A percentile compares a stretch with the other conserved stretches of the same genome.
Conservation (phyloP, 1,140 invertebrate species). For the Gonatopus flavifemur region DNA sequence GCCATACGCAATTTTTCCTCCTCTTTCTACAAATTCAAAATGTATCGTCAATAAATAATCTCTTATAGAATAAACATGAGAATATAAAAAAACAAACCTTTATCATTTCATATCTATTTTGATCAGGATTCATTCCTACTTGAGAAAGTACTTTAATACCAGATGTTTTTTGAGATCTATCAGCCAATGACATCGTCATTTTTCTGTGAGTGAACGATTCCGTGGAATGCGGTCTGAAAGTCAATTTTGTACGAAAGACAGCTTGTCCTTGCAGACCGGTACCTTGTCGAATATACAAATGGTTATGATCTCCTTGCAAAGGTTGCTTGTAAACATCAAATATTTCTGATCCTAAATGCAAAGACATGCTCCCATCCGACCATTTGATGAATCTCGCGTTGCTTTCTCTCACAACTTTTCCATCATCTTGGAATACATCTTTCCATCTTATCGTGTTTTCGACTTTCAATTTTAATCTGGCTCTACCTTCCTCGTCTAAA, state of each 20-base stretch:
- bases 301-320: slow-evolving; percentile 73
- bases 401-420: slow-evolving; percentile 84
- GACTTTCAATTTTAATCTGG: slow-evolving; percentile 88
- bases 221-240: slow-evolving; percentile 96
- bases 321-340: slow-evolving; percentile 97
- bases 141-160: slow-evolving; percentile 96
- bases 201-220: slow-evolving; percentile 98
- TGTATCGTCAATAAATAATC: slow-evolving; percentile 6
- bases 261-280: slow-evolving; percentile 97
- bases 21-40: slow-evolving; percentile 73
- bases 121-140: slow-evolving; percentile 92
- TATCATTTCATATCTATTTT: slow-evolving; percentile 85
- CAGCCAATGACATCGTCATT: slow-evolving; percentile 96
- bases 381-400: slow-evolving; percentile 95
- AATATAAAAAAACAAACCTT: slow-evolving; percentile 64
- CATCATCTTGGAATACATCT: slow-evolving; percentile 81
- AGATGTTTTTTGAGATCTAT: slow-evolving; percentile 93
- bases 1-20: slow-evolving; percentile 89
- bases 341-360: slow-evolving; percentile 95
- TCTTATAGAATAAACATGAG: slow-evolving; percentile 8
- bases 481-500: slow-evolving; percentile 94
- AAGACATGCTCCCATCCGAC: slow-evolving; percentile 98
- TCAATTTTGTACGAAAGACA: slow-evolving; percentile 94
- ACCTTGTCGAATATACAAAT: slow-evolving; percentile 90
- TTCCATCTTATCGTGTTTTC: slow-evolving; percentile 98